These are phyloP conservation scores for Phoxinus dragarum DNA, from an alignment of 2,797 vertebrate genomes.

Conservation along the genomic window DNA sequence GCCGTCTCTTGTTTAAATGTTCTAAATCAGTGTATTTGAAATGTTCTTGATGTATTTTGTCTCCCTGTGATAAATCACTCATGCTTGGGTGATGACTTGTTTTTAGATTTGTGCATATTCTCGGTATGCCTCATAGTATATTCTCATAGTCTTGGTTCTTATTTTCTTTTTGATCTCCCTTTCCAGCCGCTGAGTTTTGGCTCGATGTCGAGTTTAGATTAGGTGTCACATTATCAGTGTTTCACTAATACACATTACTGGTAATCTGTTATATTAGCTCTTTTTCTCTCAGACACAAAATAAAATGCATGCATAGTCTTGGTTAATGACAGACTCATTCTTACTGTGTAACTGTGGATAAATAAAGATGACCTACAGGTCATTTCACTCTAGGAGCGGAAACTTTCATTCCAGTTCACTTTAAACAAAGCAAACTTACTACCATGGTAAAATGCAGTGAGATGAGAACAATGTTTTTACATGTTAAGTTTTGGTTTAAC, in stretches of 20 bases:
- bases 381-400: conserved; percentile 53
- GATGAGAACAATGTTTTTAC: not conserved
- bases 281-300: conserved; percentile 3
- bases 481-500: not conserved
- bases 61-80: conserved; percentile 7
- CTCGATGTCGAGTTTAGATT: conserved; percentile 1
- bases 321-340: conserved; percentile 60
- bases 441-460: not conserved
- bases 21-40: not conserved
- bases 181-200: not conserved
- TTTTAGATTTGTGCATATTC: not conserved
- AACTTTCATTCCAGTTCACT: conserved; percentile 44
- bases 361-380: conserved; percentile 64
- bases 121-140: not conserved
- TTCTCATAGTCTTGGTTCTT: not conserved
- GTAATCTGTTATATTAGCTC: conserved; percentile 21
- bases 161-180: not conserved
- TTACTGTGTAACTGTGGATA: conserved; percentile 61
- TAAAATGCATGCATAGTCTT: conserved; percentile 36
- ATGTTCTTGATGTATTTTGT: not conserved
- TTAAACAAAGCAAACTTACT: not conserved
- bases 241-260: conserved; percentile 6
- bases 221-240: not conserved
- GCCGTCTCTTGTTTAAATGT: not conserved
- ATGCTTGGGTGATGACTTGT: not conserved